Evolutionary conservation across 1,140 invertebrate species (phyloP), one percentile per base, ranked within the genome.

Genomic region (Drosophila quadrilineata): DNA sequence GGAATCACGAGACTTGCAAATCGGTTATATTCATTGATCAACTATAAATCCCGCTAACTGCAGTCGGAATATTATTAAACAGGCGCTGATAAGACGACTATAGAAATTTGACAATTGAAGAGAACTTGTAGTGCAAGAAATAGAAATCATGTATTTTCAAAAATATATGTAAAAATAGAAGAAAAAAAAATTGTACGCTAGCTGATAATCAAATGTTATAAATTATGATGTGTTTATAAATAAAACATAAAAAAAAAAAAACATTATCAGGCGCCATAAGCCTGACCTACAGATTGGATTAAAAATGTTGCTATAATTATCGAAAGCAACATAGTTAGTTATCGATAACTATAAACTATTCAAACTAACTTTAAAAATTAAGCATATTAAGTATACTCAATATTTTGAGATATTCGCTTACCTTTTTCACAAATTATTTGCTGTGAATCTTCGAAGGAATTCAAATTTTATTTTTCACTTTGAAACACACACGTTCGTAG

Each of bases 21-120:
- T 36, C 26, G 10, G 36, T 49, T 33, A 24, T 35, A 3, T 12
- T 12, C 14, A 12, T 4, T 17, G 10, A 45, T 43, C 46, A 22
- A 40, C 8, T 9, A 45, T 16, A 26, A 28, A 16, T 50, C 12
- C 17, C 1, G 8, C 19, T 9, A 19, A 53, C 12, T 36, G 24
- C 29, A 22, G 19, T 62, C 54, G 24, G 17, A 4, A 33, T 38
- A 35, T 26, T 38, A 35, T 26, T 5, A 8, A 29, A 35, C 8
- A 6, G 21, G 73, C 69, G 64, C 77, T 70, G 77, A 84, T 82
- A 82, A 82, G 77, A 22, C 57, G 77, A 33, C 77, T 82, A 84
- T 38, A 52, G 48, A 58, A 62, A 75, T 63, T 75, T 75, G 22
- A 5, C 10, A 28, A 21, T 16, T 6, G 0, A 22, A 22, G 22